Base-by-base conservation (phyloP, 2,888 invertebrate species). In the Nebria brevicollis region DNA sequence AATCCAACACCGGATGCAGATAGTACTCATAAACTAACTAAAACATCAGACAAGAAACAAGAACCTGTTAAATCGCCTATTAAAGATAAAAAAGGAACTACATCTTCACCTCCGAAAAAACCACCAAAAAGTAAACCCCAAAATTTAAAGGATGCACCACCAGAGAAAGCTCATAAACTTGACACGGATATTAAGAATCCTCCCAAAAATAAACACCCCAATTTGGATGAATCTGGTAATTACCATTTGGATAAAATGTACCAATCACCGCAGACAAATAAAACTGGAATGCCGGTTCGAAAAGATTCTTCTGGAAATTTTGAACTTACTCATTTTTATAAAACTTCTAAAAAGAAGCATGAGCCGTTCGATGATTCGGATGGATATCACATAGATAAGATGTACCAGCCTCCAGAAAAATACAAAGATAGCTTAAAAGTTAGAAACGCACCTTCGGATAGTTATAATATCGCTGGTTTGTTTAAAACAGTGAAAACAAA, bases 381-480 rank as follows among this genome's bases (percentile, higher is more conserved):
- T 77, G 4, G 82, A 3, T 5, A 75, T 68, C 2, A 83, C 81
- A 66, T 84, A 66, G 68, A 42, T 15, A 11, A 70, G 3, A 70
- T 70, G 70, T 70, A 20, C 20, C 25, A 70, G 25, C 5, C 70
- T 20, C 70, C 70, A 34, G 34, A 70, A 70, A 25, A 34, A 11
- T 8, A 3, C 2, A 54, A 54, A 7, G 70, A 70, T 70, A 7
- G 20, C 1, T 11, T 26, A 11, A 34, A 15, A 70, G 25, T 26
- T 11, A 20, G 26, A 20, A 15, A 70, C 13, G 6, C 25, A 26
- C 20, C 70, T 8, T 11, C 15, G 1, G 7, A 25, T 26, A 34
- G 25, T 70, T 70, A 70, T 70, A 13, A 13, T 70, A 25, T 20
- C 25, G 10, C 26, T 15, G 70, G 15, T 4, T 3, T 72, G 34